Conservation (phyloP, 2,113 vertebrate species). For the Megaceryle maxima region DNA sequence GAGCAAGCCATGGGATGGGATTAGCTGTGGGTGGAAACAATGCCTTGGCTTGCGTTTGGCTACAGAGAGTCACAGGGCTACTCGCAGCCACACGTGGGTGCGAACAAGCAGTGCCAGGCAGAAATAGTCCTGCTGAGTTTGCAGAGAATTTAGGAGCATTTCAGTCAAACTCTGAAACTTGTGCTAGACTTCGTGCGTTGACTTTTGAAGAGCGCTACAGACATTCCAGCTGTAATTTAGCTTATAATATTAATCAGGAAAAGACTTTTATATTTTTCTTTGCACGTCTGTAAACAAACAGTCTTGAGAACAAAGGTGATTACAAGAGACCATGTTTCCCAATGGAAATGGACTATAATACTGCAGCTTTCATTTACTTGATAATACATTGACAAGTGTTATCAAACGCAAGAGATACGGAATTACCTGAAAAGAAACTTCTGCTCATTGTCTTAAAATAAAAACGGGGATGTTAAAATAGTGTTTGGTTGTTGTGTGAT, state of each 20-base stretch:
- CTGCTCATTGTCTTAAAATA: background rate
- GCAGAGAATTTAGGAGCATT: background rate
- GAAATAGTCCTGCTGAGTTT: background rate
- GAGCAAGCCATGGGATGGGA: background rate
- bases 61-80: background rate
- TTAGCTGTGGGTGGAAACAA: background rate
- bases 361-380: background rate
- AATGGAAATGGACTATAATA: background rate
- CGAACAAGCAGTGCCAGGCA: background rate
- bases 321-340: background rate
- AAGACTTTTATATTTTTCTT: background rate
- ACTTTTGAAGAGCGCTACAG: background rate
- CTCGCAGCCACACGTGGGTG: background rate
- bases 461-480: background rate
- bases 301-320: background rate
- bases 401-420: background rate
- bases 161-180: background rate
- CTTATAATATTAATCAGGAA: background rate
- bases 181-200: background rate
- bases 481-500: background rate
- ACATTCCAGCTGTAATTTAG: background rate
- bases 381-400: background rate
- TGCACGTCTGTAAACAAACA: background rate
- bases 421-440: background rate
- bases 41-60: fast-evolving